A percentile compares a stretch with the other conserved stretches of the same genome.
These are phyloP conservation scores for Neogobius melanostomus DNA, from an alignment of 2,113 vertebrate genomes.

Conservation along the genomic window DNA sequence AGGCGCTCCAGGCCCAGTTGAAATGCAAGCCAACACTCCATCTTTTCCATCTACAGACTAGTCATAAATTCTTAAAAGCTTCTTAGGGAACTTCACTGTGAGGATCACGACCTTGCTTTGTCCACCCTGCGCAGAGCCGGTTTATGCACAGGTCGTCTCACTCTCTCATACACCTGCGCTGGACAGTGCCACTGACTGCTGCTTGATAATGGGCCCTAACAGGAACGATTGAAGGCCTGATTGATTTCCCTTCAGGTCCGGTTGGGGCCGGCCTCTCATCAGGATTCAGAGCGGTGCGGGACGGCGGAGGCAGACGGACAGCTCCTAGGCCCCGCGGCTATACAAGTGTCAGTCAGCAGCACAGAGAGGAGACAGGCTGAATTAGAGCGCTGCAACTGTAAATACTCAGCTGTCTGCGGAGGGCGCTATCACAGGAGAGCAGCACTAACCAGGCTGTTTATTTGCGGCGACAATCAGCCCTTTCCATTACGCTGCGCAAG, in stretches of 20 bases:
- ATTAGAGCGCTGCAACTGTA: conserved; percentile 56
- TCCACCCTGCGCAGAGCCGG: conserved; percentile 6
- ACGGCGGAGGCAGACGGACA: conserved; percentile 32
- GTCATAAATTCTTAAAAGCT: not conserved
- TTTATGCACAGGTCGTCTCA: conserved; percentile 2
- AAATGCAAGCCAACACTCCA: too few relatives aligned
- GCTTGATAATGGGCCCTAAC: conserved; percentile 65
- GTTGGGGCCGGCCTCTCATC: conserved; percentile 56
- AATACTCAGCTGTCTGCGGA: conserved; percentile 50
- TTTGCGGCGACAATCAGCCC: not conserved
- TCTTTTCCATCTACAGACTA: too few relatives aligned
- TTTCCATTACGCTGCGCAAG: not conserved
- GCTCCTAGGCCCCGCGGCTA: conserved; percentile 45
- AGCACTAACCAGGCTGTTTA: conserved; percentile 18
- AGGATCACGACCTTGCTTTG: not conserved
- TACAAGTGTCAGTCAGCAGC: conserved; percentile 64
- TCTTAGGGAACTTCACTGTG: too few relatives aligned
- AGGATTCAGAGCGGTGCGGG: conserved; percentile 54
- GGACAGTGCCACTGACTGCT: conserved; percentile 38
- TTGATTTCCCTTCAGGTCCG: conserved; percentile 72
- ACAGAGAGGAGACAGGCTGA: conserved; percentile 29
- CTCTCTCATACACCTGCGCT: conserved; percentile 31
- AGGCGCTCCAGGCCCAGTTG: too few relatives aligned
- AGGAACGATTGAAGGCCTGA: conserved; percentile 67
- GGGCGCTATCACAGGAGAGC: conserved; percentile 30